Percentiles rank a stretch among this genome's conserved stretches.
Conservation (phyloP, 2,113 vertebrate genomes). For the Neodontobutis hainanensis region DNA sequence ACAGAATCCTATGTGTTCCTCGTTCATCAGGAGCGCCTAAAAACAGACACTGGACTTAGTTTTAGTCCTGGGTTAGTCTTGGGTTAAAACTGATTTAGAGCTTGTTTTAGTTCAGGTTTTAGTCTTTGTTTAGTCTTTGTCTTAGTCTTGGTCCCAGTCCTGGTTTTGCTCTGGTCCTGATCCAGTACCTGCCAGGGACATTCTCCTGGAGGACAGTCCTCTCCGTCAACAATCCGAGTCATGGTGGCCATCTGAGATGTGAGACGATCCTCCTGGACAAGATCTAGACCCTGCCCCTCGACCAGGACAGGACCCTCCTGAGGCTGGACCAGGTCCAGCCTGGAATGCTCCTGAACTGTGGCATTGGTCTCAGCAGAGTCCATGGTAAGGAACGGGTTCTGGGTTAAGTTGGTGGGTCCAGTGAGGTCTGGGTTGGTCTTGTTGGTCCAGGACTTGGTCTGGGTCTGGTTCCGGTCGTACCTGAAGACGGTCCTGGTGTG, state of each 20-base stretch:
- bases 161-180: not conserved
- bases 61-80: too few relatives aligned
- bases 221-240: conserved; percentile 81
- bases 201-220: conserved; percentile 82
- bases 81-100: too few relatives aligned
- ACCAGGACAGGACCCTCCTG: too few relatives aligned
- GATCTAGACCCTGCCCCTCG: too few relatives aligned
- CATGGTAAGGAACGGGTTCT: too few relatives aligned
- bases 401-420: too few relatives aligned
- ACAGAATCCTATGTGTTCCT: conserved; percentile 82
- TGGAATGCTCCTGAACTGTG: too few relatives aligned
- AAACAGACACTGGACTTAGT: not conserved
- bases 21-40: conserved; percentile 87
- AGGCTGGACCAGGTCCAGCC: too few relatives aligned
- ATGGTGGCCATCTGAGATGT: accelerated
- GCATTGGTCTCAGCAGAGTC: too few relatives aligned
- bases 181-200: conserved; percentile 93
- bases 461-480: conserved; percentile 5
- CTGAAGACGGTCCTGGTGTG: conserved; percentile 19
- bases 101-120: too few relatives aligned
- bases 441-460: not conserved
- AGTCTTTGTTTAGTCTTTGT: too few relatives aligned
- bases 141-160: not conserved
- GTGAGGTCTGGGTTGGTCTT: not conserved
- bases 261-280: not conserved